Evolutionary conservation across 2,113 vertebrate species (phyloP), one percentile per base, ranked within the genome.

Genomic region (Saccopteryx leptura): DNA sequence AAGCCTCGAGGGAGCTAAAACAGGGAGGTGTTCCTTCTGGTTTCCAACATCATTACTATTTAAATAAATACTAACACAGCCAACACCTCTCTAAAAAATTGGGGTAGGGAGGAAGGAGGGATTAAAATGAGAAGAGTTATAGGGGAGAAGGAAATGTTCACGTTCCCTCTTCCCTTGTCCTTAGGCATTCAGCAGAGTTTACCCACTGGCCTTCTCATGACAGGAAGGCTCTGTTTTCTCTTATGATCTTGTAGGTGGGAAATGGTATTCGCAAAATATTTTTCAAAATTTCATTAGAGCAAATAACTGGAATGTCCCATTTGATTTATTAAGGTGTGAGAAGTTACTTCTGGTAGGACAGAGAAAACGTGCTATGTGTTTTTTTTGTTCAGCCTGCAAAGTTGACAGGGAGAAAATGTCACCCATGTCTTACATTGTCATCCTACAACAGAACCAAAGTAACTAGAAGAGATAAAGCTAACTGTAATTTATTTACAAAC

Each of bases 191-290:
- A 33, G 23, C 33, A 92, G 54, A 84, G 56, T 81, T 23, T 7
- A n/a, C 8, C 54, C 61, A 54, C 0, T 54, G 46, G 17, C 5
- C 88, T 26, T 72, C 17, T 26, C 21, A 65, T 48, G 23, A 72
- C 65, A 92, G n/a, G 31, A 39, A 94, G 83, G 1, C 56, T 93
- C 39, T 61, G 4, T 87, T 82, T 91, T 72, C 63, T 79, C 60
- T 48, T 46, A 69, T 6, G 17, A 19, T n/a, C 81, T n/a, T 58
- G 24, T 28, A 23, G n/a, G 26, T 86, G 52, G 1, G 4, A 96
- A 88, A 15, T 54, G 33, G 39, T 80, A 68, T 28, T 50, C 75
- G 54, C 87, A 46, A 24, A 76, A 13, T 71, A 90, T 71, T 91
- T 97, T 50, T 26, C 13, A 61, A 65, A 81, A 58, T 79, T 85